Base-by-base conservation (phyloP, 2,888 invertebrate species). In the Cabera pusaria region DNA sequence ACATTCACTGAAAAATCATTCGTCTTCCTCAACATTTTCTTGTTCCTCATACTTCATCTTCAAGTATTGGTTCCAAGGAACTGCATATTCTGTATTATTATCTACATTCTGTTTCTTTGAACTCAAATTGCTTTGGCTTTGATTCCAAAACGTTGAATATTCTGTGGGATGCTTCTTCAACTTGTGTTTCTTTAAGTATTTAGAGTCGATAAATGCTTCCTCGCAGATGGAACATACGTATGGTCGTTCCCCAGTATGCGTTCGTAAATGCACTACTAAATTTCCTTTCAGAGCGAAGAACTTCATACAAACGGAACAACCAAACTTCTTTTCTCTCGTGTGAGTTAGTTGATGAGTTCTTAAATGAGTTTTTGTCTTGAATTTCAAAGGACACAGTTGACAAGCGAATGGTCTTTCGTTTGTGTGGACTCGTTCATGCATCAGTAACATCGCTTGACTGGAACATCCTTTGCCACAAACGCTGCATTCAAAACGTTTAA, bases 201-300 rank as follows among this genome's bases (percentile, higher is more conserved):
- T 90, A 0, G 90, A 90, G 54, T 90, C 90, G 51, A 90, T 90
- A 39, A 89, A 90, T 0, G 87, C 81, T 42, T 90, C 90, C 0
- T 70, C 74, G 36, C 90, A 90, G 6, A 84, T 46, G 0, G 73
- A 64, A 48, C 90, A 90, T 0, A 80, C 68, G 54, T 90, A 90
- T 0, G 90, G 90, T 0, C 90, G 46, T 39, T 90, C 90, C 0
- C 90, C 90, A 0, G 90, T 90, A 40, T 90, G 90, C 0, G 89
- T 90, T 2, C 90, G 55, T 23, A 87, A 61, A 56, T 90, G 90
- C 1, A 90, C 87, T 0, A 90, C 88, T 19, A 90, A 63, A 48
- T 90, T 90, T 0, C 90, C 90, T 63, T 90, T 90, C 2, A 90
- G 47, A 0, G 90, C 88, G 62, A 90, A 90, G 64, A 88, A 90